Conservation (phyloP, 2,113 vertebrate genomes). For the Chaetorhynchus papuensis region DNA sequence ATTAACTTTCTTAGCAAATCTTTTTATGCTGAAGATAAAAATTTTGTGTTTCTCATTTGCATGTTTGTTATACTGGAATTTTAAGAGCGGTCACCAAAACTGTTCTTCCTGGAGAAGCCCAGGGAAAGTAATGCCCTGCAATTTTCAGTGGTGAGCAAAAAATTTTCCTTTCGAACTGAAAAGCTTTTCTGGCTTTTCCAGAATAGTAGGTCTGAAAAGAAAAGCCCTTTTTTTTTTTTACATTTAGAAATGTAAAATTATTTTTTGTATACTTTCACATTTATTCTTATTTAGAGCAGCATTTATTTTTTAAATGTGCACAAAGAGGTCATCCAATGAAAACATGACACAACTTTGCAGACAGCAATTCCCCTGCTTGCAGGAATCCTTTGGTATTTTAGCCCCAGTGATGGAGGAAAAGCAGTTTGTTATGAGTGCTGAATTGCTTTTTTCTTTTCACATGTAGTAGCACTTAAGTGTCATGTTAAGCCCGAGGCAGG, state of each 20-base stretch:
- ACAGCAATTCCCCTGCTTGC: neutral
- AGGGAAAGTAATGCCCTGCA: neutral
- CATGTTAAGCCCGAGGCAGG: constrained; percentile 85
- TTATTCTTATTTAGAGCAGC: constrained; percentile 70
- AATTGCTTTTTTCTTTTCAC: constrained; percentile 79
- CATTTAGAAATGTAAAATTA: neutral
- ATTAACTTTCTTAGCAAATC: neutral
- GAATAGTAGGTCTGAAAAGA: constrained; percentile 24
- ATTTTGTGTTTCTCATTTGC: neutral
- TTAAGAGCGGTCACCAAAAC: neutral
- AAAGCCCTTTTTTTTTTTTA: constrained; percentile 64
- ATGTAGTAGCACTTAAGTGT: constrained; percentile 85
- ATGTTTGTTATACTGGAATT: neutral
- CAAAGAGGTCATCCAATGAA: constrained; percentile 67
- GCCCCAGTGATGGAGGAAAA: constrained; percentile 70
- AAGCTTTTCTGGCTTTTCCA: neutral
- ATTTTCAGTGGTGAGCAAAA: neutral
- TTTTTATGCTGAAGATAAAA: neutral
- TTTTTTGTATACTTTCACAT: constrained; percentile 62
- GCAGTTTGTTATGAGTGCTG: constrained; percentile 77
- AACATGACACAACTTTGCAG: constrained; percentile 57
- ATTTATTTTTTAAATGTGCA: constrained; percentile 66
- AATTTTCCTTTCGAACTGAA: neutral
- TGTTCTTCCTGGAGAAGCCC: neutral
- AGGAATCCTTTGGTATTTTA: constrained; percentile 76